Base-by-base conservation (phyloP, 2,113 vertebrate species). In the Gymnogyps californianus region DNA sequence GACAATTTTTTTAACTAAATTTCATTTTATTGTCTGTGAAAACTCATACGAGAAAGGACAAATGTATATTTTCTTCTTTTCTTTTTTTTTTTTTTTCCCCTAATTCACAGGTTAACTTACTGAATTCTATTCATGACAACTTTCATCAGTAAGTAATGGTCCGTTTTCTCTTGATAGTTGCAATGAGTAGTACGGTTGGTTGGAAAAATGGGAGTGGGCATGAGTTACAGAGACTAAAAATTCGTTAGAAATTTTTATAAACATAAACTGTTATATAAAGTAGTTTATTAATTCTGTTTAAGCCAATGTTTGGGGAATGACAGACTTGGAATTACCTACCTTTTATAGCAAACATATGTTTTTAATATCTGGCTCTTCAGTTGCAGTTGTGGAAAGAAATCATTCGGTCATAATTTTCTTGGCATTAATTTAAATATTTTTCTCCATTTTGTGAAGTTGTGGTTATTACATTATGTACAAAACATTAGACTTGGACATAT, bases 81-180 rank as follows among this genome's bases (percentile, higher is more conserved):
- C 49, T 34, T 69, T 31, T 79, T 66, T 92, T 76, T 90, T 26
- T 46, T 71, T 47, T 34, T 9, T 38, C 38, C 38, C 38, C 11
- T 14, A 36, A 79, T 55, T 95, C 36, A 44, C 95, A 99, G 99
- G 99, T 99, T 88, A 99, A 99, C 96, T 98, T 99, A 91, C 98
- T 99, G 93, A 99, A 99, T 97, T 99, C 99, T 81, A 99, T 99
- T 84, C 99, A 99, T 67, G 99, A 99, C 97, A 99, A 99, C 98
- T 99, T 99, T 97, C 99, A 99, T 31, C 99, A 99, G 99, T 99
- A 96, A 99, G 99, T 99, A 96, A 81, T 3, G 1, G 13, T 46
- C 26, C 21, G 81, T 86, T 83, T 36, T 76, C 40, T 91, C 21
- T 19, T 36, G 31, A 10, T 38, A 61, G 11, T 40, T 89, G 49